Evolutionary conservation across 1,140 invertebrate species (phyloP).

Genomic region (Anoplolepis gracilipes): DNA sequence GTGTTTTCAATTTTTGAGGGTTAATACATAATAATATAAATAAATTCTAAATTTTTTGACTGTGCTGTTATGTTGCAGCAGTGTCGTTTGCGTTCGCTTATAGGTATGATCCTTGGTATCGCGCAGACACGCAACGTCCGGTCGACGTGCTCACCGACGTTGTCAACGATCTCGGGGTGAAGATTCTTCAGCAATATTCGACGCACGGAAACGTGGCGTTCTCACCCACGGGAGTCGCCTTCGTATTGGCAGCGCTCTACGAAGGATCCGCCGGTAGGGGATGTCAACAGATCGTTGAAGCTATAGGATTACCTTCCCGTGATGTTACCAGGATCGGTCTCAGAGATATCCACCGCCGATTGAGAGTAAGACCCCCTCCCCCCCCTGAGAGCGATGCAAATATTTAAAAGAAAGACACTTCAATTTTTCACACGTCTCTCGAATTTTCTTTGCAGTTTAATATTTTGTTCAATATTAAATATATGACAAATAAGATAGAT

Average conservation of each 20-base stretch:
- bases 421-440: neutral
- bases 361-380: conserved; percentile 89
- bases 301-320: conserved; percentile 89
- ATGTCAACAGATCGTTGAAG: conserved; percentile 89
- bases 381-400: neutral
- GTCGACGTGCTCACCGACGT: conserved; percentile 91
- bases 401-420: neutral
- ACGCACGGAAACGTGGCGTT: conserved; percentile 94
- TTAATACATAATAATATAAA: too few relatives aligned
- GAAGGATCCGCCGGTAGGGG: conserved; percentile 91
- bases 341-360: conserved; percentile 91
- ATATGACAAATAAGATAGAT: neutral
- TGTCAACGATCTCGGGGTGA: conserved; percentile 91
- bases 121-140: conserved; percentile 81
- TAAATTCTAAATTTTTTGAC: conserved; percentile 14
- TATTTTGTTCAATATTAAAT: too few relatives aligned
- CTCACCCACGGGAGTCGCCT: conserved; percentile 92
- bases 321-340: conserved; percentile 91
- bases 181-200: conserved; percentile 86
- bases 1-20: too few relatives aligned
- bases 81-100: conserved; percentile 61
- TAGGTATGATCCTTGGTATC: conserved; percentile 75
- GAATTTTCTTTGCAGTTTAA: neutral
- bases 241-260: conserved; percentile 91
- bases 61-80: conserved; percentile 52